Evolutionary conservation across 2,797 vertebrate genomes (phyloP), one percentile per base, ranked within the genome.

Genomic region (Phrynocephalus vlangalii): DNA sequence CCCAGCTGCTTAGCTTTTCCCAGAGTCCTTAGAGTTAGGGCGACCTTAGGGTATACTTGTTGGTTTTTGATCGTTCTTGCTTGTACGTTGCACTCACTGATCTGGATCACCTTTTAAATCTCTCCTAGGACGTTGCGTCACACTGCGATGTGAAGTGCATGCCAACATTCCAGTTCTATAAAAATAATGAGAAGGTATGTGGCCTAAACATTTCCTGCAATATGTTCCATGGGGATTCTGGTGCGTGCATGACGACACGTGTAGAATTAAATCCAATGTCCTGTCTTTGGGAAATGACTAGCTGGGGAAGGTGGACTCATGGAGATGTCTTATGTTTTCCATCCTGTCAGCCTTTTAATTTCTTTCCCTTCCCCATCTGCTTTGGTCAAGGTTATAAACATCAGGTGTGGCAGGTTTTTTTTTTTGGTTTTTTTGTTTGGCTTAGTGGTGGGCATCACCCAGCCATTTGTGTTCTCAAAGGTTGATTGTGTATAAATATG

Each of bases 151-250:
- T 99, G 88, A 96, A 81, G 13, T 98, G 97, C 93, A 99, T 99
- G 98, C 98, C 98, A 67, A 99, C 98, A 0, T 99, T 99, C 95
- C 96, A 97, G 0, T 99, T 98, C 95, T 98, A 97, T 95, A 98
- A 96, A 94, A 96, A 96, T 0, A 97, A 95, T 56, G 0, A 90
- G 10, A 97, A 95, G 98, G 98, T 99, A 95, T 2, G 95, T 89
- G 66, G 13, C 73, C 11, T 79, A 18, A 75, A 1, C 71, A 56
- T 84, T 86, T 48, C 8, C 60, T 2, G 48, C 30, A 48, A 50
- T 63, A 72, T 22, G 6, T 66, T 6, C 50, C 6, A 13, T 4
- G 6, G 5, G 9, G 33, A 33, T 33, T 33, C 33, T 33, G 11
- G 50, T 10, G 2, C 1, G 71, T 3, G 48, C 20, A 44, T 20